phyloP scores from a whole-genome alignment of 37 sponge, comb jelly and placozoan species.

The Oscarella lobularis region DNA sequence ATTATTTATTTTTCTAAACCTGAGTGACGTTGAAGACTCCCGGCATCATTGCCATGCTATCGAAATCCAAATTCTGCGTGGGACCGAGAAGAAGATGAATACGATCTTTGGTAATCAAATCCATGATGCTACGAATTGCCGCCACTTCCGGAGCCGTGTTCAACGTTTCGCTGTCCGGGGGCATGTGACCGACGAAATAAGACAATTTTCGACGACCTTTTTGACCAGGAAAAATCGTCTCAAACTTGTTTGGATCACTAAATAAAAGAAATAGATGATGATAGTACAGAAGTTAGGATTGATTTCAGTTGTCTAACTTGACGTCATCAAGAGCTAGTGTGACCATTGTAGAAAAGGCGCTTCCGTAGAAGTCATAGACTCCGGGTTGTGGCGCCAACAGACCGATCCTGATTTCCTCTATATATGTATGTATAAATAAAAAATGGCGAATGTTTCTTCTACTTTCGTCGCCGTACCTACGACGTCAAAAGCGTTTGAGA shows the following conservation, averaged over 20 bases:
- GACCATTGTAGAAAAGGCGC: not conserved
- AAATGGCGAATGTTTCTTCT: not conserved
- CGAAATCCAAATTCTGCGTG: not conserved
- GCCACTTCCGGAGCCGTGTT: not conserved
- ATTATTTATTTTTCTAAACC: not conserved
- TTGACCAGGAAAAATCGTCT: not conserved
- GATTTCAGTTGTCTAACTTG: not conserved
- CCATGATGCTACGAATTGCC: not conserved
- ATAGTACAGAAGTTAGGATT: not conserved
- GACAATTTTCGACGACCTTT: not conserved
- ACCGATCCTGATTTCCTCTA: not conserved
- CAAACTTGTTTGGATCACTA: not conserved
- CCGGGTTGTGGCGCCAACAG: not conserved
- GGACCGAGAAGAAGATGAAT: not conserved
- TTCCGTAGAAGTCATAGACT: not conserved
- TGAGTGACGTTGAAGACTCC: not conserved
- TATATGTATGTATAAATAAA: not conserved
- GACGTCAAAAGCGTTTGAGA: not conserved
- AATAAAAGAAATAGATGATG: not conserved
- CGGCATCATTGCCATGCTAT: slow-evolving; percentile 1
- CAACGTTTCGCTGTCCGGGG: not conserved
- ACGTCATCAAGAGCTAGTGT: not conserved
- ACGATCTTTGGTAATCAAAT: not conserved
- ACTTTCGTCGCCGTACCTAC: not conserved
- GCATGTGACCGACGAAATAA: not conserved